phyloP scores from a whole-genome alignment of 2,113 vertebrate species.

The Suncus etruscus region DNA sequence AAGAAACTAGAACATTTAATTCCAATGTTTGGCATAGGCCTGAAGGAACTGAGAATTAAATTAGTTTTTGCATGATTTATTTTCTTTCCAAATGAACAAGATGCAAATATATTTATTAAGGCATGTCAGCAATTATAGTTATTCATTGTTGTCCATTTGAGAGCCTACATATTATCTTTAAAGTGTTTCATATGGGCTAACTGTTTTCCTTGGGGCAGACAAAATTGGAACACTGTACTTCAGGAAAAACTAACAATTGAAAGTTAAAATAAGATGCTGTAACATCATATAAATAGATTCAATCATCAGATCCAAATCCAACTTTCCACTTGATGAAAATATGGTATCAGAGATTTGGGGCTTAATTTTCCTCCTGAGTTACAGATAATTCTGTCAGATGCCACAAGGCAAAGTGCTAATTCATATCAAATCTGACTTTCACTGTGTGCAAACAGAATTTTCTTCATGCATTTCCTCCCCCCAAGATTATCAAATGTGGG shows the following conservation, averaged over 20 bases:
- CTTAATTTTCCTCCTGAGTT: slow-evolving; percentile 10
- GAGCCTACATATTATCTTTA: slow-evolving; percentile 30
- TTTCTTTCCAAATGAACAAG: slow-evolving; percentile 38
- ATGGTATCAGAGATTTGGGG: not conserved
- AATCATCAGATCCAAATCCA: not conserved
- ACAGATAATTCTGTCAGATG: not conserved
- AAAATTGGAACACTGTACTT: slow-evolving; percentile 14
- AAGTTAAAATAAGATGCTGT: not conserved
- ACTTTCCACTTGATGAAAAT: slow-evolving; percentile 10
- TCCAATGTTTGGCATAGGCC: not conserved
- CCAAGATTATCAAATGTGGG: not conserved
- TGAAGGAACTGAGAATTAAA: slow-evolving; percentile 41
- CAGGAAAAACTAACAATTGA: slow-evolving; percentile 49
- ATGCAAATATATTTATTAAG: slow-evolving; percentile 44
- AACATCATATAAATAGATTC: slow-evolving; percentile 13
- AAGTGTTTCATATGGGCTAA: slow-evolving; percentile 15
- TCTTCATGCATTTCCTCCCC: not conserved
- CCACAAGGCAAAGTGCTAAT: not conserved
- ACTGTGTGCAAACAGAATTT: not conserved
- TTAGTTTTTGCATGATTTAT: slow-evolving; percentile 42
- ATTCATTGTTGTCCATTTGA: not conserved
- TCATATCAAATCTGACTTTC: not conserved
- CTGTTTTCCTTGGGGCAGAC: slow-evolving; percentile 38
- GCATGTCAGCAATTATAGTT: not conserved
- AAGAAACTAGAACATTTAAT: slow-evolving; percentile 39